phyloP scores from a whole-genome alignment of 2,888 invertebrate species.

The Phyllotreta striolata region DNA sequence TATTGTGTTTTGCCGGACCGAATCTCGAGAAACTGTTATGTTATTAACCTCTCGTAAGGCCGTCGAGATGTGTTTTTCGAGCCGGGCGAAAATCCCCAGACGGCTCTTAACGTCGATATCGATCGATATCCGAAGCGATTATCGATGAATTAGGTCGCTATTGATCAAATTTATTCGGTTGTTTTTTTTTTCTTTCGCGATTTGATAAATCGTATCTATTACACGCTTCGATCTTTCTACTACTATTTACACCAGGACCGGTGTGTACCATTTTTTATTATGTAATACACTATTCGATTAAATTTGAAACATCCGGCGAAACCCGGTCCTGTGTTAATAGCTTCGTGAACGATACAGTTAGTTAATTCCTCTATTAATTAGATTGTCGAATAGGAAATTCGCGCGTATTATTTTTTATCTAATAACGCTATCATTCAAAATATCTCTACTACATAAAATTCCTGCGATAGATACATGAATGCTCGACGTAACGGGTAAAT shows the following conservation, averaged over 20 bases:
- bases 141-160: slow-evolving; percentile 19
- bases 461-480: background rate
- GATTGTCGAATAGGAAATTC: slow-evolving; percentile 4
- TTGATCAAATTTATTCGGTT: slow-evolving; percentile 19
- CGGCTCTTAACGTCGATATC: slow-evolving; percentile 2
- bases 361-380: slow-evolving; percentile 11
- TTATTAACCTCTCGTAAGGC: slow-evolving; percentile 34
- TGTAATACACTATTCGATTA: too few species aligned
- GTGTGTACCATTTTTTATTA: too few species aligned
- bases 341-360: slow-evolving; percentile 4
- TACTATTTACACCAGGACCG: slow-evolving; percentile 11
- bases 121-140: slow-evolving; percentile 11
- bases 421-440: background rate
- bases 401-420: slow-evolving; percentile 6
- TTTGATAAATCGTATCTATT: slow-evolving; percentile 27
- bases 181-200: slow-evolving; percentile 1
- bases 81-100: slow-evolving; percentile 9
- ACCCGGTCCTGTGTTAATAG: background rate
- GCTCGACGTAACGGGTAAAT: slow-evolving; percentile 4
- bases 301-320: background rate
- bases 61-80: slow-evolving; percentile 11
- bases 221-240: slow-evolving; percentile 14
- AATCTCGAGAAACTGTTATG: slow-evolving; percentile 34
- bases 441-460: background rate
- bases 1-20: slow-evolving; percentile 33